Evolutionary conservation across 2,113 vertebrate genomes (phyloP).

Genomic region (Triplophysa dalaica): DNA sequence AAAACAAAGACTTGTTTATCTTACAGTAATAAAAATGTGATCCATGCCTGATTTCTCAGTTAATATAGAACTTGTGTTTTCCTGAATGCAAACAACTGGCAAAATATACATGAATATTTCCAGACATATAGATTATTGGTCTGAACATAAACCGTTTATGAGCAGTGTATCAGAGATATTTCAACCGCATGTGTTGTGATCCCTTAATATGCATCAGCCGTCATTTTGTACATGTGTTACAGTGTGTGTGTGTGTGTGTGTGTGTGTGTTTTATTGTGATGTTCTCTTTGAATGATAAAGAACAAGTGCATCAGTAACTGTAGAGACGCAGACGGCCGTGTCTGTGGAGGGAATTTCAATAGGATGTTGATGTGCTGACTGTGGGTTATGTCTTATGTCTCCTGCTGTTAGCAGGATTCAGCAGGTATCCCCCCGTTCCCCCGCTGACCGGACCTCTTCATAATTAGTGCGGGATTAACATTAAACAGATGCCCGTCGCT

Average conservation of each 20-base stretch:
- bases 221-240: neutral
- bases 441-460: slow-evolving; percentile 60
- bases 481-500: slow-evolving; percentile 33
- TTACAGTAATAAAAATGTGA: no score
- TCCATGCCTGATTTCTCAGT: no score
- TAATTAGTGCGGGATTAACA: slow-evolving; percentile 73
- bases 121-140: no score
- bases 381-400: slow-evolving; percentile 43
- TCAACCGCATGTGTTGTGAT: no score
- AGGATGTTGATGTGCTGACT: slow-evolving; percentile 64
- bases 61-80: no score
- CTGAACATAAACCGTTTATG: no score
- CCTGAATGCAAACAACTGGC: no score
- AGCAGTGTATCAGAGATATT: no score
- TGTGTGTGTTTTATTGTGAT: neutral
- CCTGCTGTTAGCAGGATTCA: slow-evolving; percentile 61
- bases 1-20: no score
- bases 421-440: slow-evolving; percentile 57
- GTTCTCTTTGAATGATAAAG: neutral
- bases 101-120: no score
- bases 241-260: no score
- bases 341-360: slow-evolving; percentile 63
- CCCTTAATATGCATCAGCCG: no score
- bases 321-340: neutral
- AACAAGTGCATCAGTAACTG: neutral